Conservation (phyloP, 1,140 invertebrate genomes). For the Anastrepha obliqua region DNA sequence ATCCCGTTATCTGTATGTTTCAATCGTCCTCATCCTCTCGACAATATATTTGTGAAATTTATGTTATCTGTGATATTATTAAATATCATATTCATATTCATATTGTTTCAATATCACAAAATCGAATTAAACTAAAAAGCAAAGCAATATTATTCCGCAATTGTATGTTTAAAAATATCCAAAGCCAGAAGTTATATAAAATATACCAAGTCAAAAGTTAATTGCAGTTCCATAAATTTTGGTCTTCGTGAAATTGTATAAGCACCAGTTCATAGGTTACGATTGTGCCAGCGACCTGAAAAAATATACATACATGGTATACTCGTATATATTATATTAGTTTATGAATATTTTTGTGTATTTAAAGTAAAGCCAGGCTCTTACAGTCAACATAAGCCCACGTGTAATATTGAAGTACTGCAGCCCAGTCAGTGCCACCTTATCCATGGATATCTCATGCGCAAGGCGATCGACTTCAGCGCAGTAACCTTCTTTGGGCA, state of each 20-base stretch:
- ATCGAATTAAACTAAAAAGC: too few species aligned
- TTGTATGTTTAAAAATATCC: too few species aligned
- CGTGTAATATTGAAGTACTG: constrained; percentile 80
- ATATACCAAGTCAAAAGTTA: not conserved
- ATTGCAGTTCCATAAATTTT: constrained; percentile 66
- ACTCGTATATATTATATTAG: too few species aligned
- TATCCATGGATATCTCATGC: constrained; percentile 77
- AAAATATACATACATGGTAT: not conserved
- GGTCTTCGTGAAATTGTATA: constrained; percentile 73
- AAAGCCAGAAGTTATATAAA: too few species aligned
- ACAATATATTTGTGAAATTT: too few species aligned
- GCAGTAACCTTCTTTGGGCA: constrained; percentile 76
- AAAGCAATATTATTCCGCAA: too few species aligned
- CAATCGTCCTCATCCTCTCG: too few species aligned
- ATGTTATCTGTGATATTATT: too few species aligned
- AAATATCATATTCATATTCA: too few species aligned
- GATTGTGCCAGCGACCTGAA: constrained; percentile 77
- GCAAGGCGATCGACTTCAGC: constrained; percentile 78
- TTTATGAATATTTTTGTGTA: not conserved
- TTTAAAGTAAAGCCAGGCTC: not conserved
- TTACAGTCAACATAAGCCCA: constrained; percentile 77
- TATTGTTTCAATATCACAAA: too few species aligned
- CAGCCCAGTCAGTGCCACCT: constrained; percentile 78
- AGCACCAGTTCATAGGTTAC: constrained; percentile 81
- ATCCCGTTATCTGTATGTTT: not conserved